Evolutionary conservation across 2,797 vertebrate species (phyloP).

Genomic region (Ataeniobius toweri): DNA sequence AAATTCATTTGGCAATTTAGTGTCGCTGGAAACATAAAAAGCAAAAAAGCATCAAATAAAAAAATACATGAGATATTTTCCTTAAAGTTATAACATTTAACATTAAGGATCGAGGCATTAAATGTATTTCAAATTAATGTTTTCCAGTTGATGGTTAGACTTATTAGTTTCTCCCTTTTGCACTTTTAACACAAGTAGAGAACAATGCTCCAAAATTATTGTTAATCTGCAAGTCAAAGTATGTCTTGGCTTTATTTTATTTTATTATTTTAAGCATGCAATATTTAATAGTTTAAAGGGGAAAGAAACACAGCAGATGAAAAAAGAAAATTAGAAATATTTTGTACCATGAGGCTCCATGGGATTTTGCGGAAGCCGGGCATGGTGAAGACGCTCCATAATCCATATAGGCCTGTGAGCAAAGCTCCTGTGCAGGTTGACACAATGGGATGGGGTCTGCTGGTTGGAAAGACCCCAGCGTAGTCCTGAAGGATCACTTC

Average conservation of each 20-base stretch:
- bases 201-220: conserved; percentile 47
- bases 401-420: conserved; percentile 71
- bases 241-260: neutral
- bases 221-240: conserved; percentile 53
- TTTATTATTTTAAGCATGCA: conserved; percentile 21
- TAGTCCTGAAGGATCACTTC: conserved; percentile 77
- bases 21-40: neutral
- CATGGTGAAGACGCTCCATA: conserved; percentile 78
- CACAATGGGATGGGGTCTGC: conserved; percentile 47
- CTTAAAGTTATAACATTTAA: conserved; percentile 5
- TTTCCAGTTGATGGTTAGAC: conserved; percentile 18
- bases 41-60: neutral
- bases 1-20: neutral
- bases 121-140: neutral
- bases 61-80: neutral
- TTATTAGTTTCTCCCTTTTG: conserved; percentile 43
- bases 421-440: conserved; percentile 57
- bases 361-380: conserved; percentile 80
- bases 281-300: neutral
- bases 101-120: neutral
- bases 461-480: conserved; percentile 17
- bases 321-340: neutral
- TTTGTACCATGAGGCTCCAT: conserved; percentile 72
- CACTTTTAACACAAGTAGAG: conserved; percentile 44
- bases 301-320: conserved; percentile 12